Evolutionary conservation across 2,113 vertebrate genomes (phyloP).

Genomic region (Condylura cristata): DNA sequence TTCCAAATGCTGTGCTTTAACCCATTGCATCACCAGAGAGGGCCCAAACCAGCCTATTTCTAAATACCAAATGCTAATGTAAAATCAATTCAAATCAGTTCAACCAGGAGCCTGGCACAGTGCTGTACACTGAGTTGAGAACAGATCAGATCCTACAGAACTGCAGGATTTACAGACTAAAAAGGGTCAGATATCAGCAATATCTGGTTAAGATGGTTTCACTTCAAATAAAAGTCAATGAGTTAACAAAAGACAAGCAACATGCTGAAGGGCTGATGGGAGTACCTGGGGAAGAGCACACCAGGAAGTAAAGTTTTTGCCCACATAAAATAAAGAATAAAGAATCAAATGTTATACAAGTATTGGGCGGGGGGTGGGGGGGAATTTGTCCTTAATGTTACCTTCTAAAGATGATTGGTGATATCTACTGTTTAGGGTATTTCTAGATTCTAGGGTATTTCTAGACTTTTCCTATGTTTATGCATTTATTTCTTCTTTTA

Average conservation of each 20-base stretch:
- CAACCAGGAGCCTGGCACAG: background rate
- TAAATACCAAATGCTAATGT: background rate
- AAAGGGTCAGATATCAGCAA: background rate
- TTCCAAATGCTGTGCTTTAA: too few relatives aligned
- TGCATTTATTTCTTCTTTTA: background rate
- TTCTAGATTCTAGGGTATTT: conserved; percentile 17
- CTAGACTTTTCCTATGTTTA: background rate
- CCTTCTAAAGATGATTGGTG: background rate
- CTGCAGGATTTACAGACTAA: background rate
- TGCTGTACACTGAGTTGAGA: background rate
- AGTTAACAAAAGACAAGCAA: background rate
- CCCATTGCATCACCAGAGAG: too few relatives aligned
- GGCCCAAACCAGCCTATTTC: background rate
- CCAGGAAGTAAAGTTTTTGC: background rate
- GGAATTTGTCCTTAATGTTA: background rate
- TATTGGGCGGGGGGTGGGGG: too few relatives aligned
- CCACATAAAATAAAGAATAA: background rate
- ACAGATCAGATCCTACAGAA: accelerated
- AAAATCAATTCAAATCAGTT: background rate
- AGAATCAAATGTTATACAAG: background rate
- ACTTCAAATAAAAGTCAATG: background rate
- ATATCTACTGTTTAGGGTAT: background rate
- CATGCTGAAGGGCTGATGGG: too few relatives aligned
- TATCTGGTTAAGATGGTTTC: background rate
- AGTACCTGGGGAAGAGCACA: background rate